Conservation (phyloP, 1,140 invertebrate species). For the Zaprionus africanus region DNA sequence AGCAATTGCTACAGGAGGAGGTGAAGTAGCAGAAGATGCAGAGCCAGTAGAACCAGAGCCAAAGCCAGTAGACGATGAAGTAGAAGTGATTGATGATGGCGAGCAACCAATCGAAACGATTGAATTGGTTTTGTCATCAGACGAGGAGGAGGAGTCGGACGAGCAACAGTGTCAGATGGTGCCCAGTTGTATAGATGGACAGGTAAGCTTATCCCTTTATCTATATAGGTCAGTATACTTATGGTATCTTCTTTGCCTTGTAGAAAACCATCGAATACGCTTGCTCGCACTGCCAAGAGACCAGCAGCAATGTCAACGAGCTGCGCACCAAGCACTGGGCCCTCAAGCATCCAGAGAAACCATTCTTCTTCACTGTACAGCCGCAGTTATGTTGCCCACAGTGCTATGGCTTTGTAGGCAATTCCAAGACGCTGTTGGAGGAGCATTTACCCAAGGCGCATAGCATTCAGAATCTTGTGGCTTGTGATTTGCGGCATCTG, state of each 20-base stretch:
- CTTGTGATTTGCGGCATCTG: conserved; percentile 39
- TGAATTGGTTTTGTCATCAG: conserved; percentile 54
- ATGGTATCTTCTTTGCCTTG: not conserved
- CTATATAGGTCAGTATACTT: not conserved
- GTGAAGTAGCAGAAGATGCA: not conserved
- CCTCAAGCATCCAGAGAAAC: conserved; percentile 34
- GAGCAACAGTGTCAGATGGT: not conserved
- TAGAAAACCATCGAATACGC: conserved; percentile 47
- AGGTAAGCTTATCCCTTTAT: not conserved
- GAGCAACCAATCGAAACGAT: conserved; percentile 27
- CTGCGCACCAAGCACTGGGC: conserved; percentile 56
- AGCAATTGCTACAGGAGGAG: not conserved
- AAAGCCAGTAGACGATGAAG: not conserved
- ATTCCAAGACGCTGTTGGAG: conserved; percentile 45
- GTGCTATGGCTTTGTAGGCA: conserved; percentile 46
- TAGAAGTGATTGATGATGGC: not conserved
- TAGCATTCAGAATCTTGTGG: conserved; percentile 24
- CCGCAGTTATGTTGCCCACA: conserved; percentile 47
- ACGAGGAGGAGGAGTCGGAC: conserved; percentile 41
- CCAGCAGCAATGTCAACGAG: conserved; percentile 14
- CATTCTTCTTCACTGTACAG: conserved; percentile 65
- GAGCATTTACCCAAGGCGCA: conserved; percentile 39
- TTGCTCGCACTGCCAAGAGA: conserved; percentile 50
- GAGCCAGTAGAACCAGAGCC: not conserved
- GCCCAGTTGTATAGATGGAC: not conserved